Percentiles rank a stretch among this genome's conserved stretches.
phyloP scores from a whole-genome alignment of 64 coral and sea anemone species.

The Hydrozoanthus tunicans region DNA sequence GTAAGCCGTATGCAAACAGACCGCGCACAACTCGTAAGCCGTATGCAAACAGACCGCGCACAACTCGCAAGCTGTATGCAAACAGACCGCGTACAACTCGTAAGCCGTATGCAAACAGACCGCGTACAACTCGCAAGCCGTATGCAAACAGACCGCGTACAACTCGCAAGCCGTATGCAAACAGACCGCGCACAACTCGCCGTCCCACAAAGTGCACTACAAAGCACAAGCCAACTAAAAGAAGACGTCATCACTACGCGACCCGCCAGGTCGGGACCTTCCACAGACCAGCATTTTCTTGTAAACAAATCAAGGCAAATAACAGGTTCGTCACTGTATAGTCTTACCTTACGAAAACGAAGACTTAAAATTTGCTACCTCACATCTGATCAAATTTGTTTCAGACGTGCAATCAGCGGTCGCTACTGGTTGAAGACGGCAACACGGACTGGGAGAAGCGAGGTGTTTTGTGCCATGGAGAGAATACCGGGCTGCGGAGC shows the following conservation, averaged over 20 bases:
- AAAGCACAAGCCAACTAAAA: background rate
- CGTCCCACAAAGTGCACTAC: background rate
- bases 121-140: too few relatives aligned
- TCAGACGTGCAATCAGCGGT: background rate
- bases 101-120: too few relatives aligned
- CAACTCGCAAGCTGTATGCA: too few relatives aligned
- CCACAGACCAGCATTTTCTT: background rate
- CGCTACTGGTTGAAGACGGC: conserved; percentile 23
- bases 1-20: too few relatives aligned
- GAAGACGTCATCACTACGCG: background rate
- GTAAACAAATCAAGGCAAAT: conserved; percentile 3
- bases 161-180: too few relatives aligned
- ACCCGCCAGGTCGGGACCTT: background rate
- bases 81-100: too few relatives aligned
- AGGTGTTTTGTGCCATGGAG: conserved; percentile 19
- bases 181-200: too few relatives aligned
- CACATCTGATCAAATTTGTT: background rate
- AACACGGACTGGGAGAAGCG: background rate
- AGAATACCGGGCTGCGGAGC: background rate
- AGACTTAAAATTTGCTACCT: too few relatives aligned
- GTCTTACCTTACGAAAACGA: too few relatives aligned
- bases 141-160: too few relatives aligned
- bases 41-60: too few relatives aligned
- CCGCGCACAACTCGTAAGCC: too few relatives aligned
- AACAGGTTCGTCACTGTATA: background rate